Conservation (phyloP, 2,797 vertebrate genomes). For the Acrossocheilus wenchowensis region DNA sequence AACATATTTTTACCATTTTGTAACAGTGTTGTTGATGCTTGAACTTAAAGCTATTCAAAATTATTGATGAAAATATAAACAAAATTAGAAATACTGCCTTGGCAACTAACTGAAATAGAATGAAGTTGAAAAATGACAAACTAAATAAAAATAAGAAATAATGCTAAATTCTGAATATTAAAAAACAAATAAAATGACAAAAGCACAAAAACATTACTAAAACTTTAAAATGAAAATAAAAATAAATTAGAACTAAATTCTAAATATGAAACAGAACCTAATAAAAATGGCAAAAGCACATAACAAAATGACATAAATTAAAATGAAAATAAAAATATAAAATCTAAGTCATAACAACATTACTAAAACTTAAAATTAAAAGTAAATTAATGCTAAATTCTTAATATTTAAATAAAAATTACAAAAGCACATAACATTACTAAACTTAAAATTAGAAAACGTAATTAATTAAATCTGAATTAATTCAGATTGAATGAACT, state of each 20-base stretch:
- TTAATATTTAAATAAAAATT: not conserved
- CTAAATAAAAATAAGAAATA: not conserved
- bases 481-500: too few relatives aligned
- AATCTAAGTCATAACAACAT: not conserved
- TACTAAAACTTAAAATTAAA: not conserved
- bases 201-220: not conserved
- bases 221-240: not conserved
- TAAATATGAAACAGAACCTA: not conserved
- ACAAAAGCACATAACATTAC: not conserved
- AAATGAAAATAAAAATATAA: not conserved
- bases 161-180: not conserved
- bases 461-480: too few relatives aligned
- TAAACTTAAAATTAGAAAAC: not conserved
- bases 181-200: not conserved
- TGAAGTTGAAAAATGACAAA: not conserved
- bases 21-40: not conserved
- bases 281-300: not conserved
- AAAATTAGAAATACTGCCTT: not conserved
- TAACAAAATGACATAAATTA: not conserved
- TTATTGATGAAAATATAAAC: not conserved
- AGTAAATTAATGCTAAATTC: not conserved
- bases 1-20: not conserved
- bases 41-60: not conserved
- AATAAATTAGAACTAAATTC: not conserved
- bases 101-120: not conserved